These are phyloP conservation scores for Calosoma granatense DNA, from an alignment of 1,140 invertebrate genomes.

Conservation along the genomic window DNA sequence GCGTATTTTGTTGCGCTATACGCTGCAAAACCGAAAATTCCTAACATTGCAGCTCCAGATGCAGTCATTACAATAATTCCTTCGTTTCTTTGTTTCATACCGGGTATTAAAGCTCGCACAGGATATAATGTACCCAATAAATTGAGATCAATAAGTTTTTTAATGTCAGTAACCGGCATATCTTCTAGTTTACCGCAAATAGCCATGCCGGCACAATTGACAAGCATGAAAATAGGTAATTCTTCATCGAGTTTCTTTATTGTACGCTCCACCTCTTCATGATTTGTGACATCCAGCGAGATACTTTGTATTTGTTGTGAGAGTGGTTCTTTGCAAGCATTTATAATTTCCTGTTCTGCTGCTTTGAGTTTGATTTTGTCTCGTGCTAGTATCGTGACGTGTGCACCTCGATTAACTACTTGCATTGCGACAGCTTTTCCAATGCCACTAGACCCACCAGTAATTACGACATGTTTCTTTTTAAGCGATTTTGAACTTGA, in stretches of 20 bases:
- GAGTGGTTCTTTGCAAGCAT: slow-evolving; percentile 23
- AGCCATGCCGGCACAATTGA: slow-evolving; percentile 85
- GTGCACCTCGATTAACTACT: slow-evolving; percentile 65
- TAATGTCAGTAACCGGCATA: slow-evolving; percentile 56
- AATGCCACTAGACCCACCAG: slow-evolving; percentile 93
- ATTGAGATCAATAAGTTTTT: slow-evolving; percentile 60
- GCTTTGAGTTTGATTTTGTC: slow-evolving; percentile 55
- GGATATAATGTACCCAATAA: slow-evolving; percentile 61
- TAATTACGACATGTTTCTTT: slow-evolving; percentile 59
- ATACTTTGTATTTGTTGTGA: slow-evolving; percentile 58
- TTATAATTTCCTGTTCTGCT: slow-evolving; percentile 47
- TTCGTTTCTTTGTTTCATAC: slow-evolving; percentile 58
- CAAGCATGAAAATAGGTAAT: slow-evolving; percentile 69
- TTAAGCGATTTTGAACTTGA: slow-evolving; percentile 23
- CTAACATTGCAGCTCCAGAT: slow-evolving; percentile 82
- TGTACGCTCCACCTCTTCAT: slow-evolving; percentile 48
- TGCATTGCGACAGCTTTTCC: slow-evolving; percentile 74
- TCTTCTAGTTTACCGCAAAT: slow-evolving; percentile 77
- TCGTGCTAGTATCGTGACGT: slow-evolving; percentile 84
- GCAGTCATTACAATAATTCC: slow-evolving; percentile 78
- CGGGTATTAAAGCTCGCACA: slow-evolving; percentile 53
- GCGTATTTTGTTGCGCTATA: slow-evolving; percentile 94
- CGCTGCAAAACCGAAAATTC: slow-evolving; percentile 74
- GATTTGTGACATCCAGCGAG: slow-evolving; percentile 61
- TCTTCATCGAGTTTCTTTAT: slow-evolving; percentile 32